These are phyloP conservation scores for Spodoptera litura DNA, from an alignment of 1,140 invertebrate species.

Conservation along the genomic window DNA sequence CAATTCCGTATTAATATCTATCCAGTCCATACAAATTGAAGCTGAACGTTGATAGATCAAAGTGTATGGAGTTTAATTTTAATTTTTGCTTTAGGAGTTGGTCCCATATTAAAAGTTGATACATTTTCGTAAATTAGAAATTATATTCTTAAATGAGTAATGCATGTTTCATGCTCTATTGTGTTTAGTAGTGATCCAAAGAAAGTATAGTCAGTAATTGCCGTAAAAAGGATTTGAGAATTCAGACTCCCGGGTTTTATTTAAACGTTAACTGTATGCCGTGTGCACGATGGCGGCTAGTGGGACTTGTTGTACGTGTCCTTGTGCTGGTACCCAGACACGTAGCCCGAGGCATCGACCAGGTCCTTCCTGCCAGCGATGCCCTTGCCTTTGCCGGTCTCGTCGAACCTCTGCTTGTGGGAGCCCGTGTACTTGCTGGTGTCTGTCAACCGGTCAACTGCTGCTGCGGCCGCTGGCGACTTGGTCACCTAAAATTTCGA, in stretches of 20 bases:
- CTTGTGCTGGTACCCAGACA: constrained; percentile 95
- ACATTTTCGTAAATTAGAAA: not conserved
- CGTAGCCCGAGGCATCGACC: constrained; percentile 93
- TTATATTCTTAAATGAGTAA: not conserved
- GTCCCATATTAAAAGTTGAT: no score
- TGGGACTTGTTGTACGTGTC: constrained; percentile 89
- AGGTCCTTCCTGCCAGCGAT: constrained; percentile 94
- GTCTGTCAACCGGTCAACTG: constrained; percentile 95
- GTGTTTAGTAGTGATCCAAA: not conserved
- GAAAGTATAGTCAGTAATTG: not conserved
- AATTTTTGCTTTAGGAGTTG: no score
- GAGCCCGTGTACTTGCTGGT: constrained; percentile 96
- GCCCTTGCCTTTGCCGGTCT: constrained; percentile 94
- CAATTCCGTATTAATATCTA: no score
- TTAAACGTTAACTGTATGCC: constrained; percentile 9
- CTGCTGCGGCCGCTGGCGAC: constrained; percentile 88
- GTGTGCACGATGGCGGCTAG: constrained; percentile 64
- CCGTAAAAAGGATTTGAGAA: not conserved
- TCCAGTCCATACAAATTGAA: no score
- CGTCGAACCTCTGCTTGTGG: constrained; percentile 95
- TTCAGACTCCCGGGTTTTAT: constrained; percentile 12
- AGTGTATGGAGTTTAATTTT: no score
- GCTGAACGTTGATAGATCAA: no score
- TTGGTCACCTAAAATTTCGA: constrained; percentile 86
- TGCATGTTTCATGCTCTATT: not conserved